Evolutionary conservation across 2,888 invertebrate genomes (phyloP), one percentile per base, ranked within the genome.

Genomic region (Charanyca ferruginea): DNA sequence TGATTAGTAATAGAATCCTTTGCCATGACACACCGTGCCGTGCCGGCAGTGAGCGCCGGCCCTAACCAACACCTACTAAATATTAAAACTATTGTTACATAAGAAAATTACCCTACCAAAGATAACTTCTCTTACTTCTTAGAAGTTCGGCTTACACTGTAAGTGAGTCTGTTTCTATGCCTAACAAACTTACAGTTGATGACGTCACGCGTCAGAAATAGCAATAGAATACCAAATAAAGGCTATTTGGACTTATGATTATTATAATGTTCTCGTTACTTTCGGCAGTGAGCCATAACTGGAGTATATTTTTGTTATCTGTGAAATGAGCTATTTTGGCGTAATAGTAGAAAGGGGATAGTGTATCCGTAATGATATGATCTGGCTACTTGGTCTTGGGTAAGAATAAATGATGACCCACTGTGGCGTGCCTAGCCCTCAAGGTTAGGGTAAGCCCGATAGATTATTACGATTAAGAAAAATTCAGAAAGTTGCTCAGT

Each of bases 161-260:
- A 38, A 38, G 38, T 4, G 16, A 11, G 16, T 8, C n/a, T n/a
- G n/a, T n/a, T n/a, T n/a, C n/a, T n/a, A n/a, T n/a, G n/a, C n/a
- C 18, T 2, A 16, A 23, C 5, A 18, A 59, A 42, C 25, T 38
- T 8, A n/a, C 25, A 32, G 48, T 13, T 25, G 13, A 44, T 52
- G 48, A 62, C 69, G 41, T 62, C 48, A 58, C 35, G 32, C n/a
- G 9, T 53, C 32, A 53, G 35, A 32, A 44, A 53, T 57, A 45
- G 44, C 48, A 48, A 58, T 45, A 53, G 62, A 62, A 75, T 72
- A 68, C 25, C 22, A 25, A 62, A 47, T 20, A 47, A 32, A 41
- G 52, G 47, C 69, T 22, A 45, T 73, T 75, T 28, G 13, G 62
- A 42, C 57, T 54, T 76, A 35, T 16, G 57, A 76, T 69, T 73